phyloP scores from a whole-genome alignment of 1,140 invertebrate genomes.

The Leptoteleia sp. region DNA sequence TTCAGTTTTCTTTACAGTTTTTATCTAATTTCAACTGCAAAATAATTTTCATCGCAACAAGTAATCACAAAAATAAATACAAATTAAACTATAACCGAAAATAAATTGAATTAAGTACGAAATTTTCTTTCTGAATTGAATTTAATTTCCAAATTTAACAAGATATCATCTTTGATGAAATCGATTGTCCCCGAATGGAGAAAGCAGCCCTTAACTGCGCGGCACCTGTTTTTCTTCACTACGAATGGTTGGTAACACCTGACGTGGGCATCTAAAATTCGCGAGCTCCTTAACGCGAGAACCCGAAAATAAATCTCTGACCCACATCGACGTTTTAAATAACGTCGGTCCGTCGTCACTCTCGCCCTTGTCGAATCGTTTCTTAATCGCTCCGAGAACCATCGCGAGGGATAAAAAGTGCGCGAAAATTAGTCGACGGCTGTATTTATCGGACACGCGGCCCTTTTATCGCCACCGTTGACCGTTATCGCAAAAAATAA shows the following conservation, averaged over 20 bases:
- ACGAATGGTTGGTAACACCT: neutral
- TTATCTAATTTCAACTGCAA: too few relatives aligned
- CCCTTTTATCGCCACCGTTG: conserved; percentile 28
- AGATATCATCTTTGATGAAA: too few relatives aligned
- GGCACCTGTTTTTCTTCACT: too few relatives aligned
- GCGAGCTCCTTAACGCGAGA: conserved; percentile 16
- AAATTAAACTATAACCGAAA: too few relatives aligned
- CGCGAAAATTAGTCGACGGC: conserved; percentile 17
- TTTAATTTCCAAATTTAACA: too few relatives aligned
- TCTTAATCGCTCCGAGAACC: conserved; percentile 20
- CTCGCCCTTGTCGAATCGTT: conserved; percentile 34
- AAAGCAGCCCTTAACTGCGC: too few relatives aligned
- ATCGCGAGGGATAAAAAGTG: conserved; percentile 5
- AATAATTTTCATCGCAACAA: too few relatives aligned
- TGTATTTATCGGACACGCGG: conserved; percentile 1
- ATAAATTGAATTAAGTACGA: too few relatives aligned
- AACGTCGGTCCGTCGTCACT: conserved; percentile 17
- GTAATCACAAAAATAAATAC: too few relatives aligned
- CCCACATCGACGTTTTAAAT: conserved; percentile 57
- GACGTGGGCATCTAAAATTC: conserved; percentile 14
- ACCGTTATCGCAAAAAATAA: conserved; percentile 42
- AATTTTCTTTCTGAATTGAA: too few relatives aligned
- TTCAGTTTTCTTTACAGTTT: too few relatives aligned
- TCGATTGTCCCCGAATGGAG: too few relatives aligned
- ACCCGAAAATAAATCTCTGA: conserved; percentile 57